These are phyloP conservation scores for Scomber colias DNA, from an alignment of 2,113 vertebrate species.

Conservation along the genomic window DNA sequence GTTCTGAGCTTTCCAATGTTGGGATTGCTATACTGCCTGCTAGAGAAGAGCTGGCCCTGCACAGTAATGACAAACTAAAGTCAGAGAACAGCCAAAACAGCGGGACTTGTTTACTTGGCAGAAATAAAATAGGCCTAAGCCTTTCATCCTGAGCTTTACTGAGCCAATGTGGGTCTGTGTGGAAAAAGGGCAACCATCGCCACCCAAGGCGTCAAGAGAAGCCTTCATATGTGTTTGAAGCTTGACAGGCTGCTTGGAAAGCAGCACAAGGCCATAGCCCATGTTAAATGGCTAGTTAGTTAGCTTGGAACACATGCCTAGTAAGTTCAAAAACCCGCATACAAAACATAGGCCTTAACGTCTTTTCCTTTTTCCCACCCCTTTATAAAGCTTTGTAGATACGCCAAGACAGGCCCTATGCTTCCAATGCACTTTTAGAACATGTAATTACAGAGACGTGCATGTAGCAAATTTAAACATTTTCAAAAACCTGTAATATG, in stretches of 20 bases:
- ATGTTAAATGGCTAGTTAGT: slow-evolving; percentile 48
- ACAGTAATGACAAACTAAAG: slow-evolving; percentile 75
- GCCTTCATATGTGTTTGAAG: slow-evolving; percentile 55
- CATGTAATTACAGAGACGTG: slow-evolving; percentile 79
- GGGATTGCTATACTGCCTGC: slow-evolving; percentile 41
- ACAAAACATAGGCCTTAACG: slow-evolving; percentile 75
- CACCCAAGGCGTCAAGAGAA: slow-evolving; percentile 69
- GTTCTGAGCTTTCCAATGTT: slow-evolving; percentile 38
- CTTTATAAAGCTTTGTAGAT: slow-evolving; percentile 74
- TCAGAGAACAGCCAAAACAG: slow-evolving; percentile 68
- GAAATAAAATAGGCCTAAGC: slow-evolving; percentile 67
- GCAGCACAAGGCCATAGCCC: slow-evolving; percentile 27
- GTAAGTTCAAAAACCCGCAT: slow-evolving; percentile 61
- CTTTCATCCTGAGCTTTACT: slow-evolving; percentile 73
- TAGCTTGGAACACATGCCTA: slow-evolving; percentile 63
- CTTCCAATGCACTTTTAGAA: slow-evolving; percentile 77
- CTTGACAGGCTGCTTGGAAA: slow-evolving; percentile 42
- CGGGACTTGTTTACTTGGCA: slow-evolving; percentile 81
- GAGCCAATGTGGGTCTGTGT: slow-evolving; percentile 42
- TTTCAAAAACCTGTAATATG: slow-evolving; percentile 78
- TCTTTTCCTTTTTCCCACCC: slow-evolving; percentile 73
- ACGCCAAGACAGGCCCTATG: slow-evolving; percentile 74
- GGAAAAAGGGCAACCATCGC: slow-evolving; percentile 57
- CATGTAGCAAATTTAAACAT: slow-evolving; percentile 80
- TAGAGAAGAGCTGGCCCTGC: slow-evolving; percentile 65